These are phyloP conservation scores for Microtus richardsoni DNA, from an alignment of 2,113 vertebrate species.

Conservation along the genomic window DNA sequence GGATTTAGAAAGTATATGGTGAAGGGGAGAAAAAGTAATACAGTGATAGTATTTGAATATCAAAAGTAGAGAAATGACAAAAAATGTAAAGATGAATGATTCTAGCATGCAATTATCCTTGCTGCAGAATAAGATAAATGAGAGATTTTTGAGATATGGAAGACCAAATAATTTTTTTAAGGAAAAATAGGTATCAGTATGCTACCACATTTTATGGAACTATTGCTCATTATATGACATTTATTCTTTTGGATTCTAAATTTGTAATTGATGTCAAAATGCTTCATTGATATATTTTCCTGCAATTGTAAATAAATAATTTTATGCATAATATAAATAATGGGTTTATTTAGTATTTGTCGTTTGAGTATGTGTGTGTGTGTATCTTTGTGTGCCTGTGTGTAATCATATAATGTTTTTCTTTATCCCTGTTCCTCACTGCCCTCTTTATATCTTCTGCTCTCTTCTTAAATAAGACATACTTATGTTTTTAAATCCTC, in stretches of 20 bases:
- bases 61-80: slow-evolving; percentile 20
- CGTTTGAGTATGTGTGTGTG: background rate
- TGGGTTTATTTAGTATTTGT: background rate
- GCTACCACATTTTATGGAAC: slow-evolving; percentile 3
- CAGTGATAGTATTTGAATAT: slow-evolving; percentile 61
- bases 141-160: slow-evolving; percentile 8
- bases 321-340: background rate
- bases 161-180: slow-evolving; percentile 45
- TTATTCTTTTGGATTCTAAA: background rate
- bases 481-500: background rate
- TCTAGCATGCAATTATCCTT: background rate
- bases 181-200: background rate
- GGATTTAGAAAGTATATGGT: slow-evolving; percentile 45
- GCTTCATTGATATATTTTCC: background rate
- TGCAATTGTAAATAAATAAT: background rate
- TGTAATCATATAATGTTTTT: background rate
- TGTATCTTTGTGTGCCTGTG: background rate
- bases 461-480: background rate
- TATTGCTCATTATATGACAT: slow-evolving; percentile 34
- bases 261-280: background rate
- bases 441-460: background rate
- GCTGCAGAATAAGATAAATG: slow-evolving; percentile 40
- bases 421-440: background rate
- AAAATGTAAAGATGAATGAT: background rate
- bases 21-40: background rate